These are phyloP conservation scores for Ctena decussata DNA, from an alignment of 2,888 invertebrate genomes.

Conservation along the genomic window DNA sequence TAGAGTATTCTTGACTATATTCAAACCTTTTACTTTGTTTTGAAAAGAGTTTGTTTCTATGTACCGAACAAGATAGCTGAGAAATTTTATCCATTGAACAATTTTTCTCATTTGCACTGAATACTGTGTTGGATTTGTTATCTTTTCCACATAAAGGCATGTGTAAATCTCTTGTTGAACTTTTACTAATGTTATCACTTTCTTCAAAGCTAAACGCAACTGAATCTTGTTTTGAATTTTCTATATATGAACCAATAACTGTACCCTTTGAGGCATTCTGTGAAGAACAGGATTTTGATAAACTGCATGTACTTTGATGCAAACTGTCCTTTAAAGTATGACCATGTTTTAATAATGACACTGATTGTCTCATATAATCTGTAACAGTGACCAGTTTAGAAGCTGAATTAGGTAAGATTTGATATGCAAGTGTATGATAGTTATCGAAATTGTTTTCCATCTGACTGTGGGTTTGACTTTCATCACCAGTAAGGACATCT, in stretches of 20 bases:
- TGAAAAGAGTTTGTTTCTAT: no score
- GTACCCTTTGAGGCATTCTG: background rate
- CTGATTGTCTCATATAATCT: constrained; percentile 52
- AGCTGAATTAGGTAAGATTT: constrained; percentile 48
- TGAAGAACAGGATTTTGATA: background rate
- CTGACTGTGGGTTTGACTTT: constrained; percentile 23
- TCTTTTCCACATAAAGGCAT: no score
- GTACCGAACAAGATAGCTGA: no score
- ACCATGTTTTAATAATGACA: constrained; percentile 27
- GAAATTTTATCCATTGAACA: no score
- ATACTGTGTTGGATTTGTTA: no score
- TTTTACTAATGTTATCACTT: background rate
- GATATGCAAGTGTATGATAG: constrained; percentile 50
- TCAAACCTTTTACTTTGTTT: no score
- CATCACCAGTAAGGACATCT: constrained; percentile 17
- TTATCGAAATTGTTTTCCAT: constrained; percentile 38
- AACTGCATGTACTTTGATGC: background rate
- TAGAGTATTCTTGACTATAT: no score
- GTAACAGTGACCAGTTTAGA: constrained; percentile 54
- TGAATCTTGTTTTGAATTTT: constrained; percentile 34
- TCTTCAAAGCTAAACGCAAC: constrained; percentile 39
- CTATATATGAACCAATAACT: background rate
- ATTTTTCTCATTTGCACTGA: no score
- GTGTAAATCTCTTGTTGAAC: background rate
- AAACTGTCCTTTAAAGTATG: background rate